These are phyloP conservation scores for Tinea trinotella DNA, from an alignment of 2,888 invertebrate species.

Conservation along the genomic window DNA sequence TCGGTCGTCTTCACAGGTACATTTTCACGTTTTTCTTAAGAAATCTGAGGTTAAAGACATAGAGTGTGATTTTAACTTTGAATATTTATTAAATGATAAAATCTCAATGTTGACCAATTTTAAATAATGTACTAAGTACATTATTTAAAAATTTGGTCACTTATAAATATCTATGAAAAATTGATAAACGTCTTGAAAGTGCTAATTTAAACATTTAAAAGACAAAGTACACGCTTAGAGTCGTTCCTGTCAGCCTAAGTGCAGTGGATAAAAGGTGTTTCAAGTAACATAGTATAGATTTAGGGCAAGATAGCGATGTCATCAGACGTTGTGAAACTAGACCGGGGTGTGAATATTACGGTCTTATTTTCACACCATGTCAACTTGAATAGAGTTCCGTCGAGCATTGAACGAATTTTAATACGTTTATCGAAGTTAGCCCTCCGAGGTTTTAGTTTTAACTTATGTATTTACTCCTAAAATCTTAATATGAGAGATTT, in stretches of 20 bases:
- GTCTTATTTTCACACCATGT: constrained; percentile 56
- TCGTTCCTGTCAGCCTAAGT: too few relatives aligned
- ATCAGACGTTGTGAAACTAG: constrained; percentile 45
- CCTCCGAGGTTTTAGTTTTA: constrained; percentile 1
- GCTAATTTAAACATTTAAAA: background rate
- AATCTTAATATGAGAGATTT: background rate
- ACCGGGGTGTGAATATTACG: constrained; percentile 37
- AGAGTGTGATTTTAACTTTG: too few relatives aligned
- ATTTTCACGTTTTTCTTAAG: too few relatives aligned
- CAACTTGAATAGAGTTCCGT: constrained; percentile 43
- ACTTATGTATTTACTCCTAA: background rate
- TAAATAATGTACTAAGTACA: too few relatives aligned
- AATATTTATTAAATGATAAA: too few relatives aligned
- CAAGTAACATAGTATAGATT: constrained; percentile 44
- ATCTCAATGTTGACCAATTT: too few relatives aligned
- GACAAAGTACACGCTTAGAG: constrained; percentile 28
- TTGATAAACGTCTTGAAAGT: too few relatives aligned
- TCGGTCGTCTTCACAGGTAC: too few relatives aligned
- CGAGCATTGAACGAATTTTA: constrained; percentile 10
- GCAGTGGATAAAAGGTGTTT: constrained; percentile 6
- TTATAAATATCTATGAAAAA: too few relatives aligned
- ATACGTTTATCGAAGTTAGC: constrained; percentile 1
- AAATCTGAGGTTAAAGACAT: too few relatives aligned
- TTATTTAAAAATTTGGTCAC: too few relatives aligned
- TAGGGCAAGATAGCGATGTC: constrained; percentile 57